Percentiles rank a stretch among this genome's conserved stretches.
Evolutionary conservation across 2,888 invertebrate species (phyloP).

Genomic region (Cyaniris semiargus): DNA sequence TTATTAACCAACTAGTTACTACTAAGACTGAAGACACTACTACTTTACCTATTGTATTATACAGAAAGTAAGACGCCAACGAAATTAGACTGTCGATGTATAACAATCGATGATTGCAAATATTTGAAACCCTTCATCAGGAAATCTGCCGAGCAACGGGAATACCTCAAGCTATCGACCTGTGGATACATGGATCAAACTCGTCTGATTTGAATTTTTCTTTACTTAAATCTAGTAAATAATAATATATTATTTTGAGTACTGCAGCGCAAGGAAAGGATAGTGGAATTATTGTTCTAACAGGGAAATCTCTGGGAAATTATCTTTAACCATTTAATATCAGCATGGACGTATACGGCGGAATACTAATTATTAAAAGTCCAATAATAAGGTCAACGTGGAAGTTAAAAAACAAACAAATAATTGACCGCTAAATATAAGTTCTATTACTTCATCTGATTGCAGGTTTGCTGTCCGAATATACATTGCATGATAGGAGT

Average conservation of each 20-base stretch:
- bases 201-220: slow-evolving; percentile 51
- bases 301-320: too few species aligned
- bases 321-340: too few species aligned
- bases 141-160: slow-evolving; percentile 52
- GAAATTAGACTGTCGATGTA: slow-evolving; percentile 59
- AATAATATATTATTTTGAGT: background rate
- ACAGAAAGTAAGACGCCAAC: slow-evolving; percentile 58
- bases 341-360: too few species aligned
- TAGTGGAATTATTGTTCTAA: too few species aligned
- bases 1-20: too few species aligned
- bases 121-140: slow-evolving; percentile 56
- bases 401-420: background rate
- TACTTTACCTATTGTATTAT: background rate
- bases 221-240: background rate
- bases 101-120: slow-evolving; percentile 60
- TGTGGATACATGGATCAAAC: slow-evolving; percentile 54
- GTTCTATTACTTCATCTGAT: slow-evolving; percentile 15
- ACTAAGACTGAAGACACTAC: too few species aligned
- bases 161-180: slow-evolving; percentile 57
- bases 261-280: background rate
- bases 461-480: slow-evolving; percentile 56
- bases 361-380: too few species aligned
- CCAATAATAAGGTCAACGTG: too few species aligned
- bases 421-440: background rate
- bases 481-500: slow-evolving; percentile 42